Evolutionary conservation across 2,888 invertebrate species (phyloP), one percentile per base, ranked within the genome.

Genomic region (Trichogramma evanescens): DNA sequence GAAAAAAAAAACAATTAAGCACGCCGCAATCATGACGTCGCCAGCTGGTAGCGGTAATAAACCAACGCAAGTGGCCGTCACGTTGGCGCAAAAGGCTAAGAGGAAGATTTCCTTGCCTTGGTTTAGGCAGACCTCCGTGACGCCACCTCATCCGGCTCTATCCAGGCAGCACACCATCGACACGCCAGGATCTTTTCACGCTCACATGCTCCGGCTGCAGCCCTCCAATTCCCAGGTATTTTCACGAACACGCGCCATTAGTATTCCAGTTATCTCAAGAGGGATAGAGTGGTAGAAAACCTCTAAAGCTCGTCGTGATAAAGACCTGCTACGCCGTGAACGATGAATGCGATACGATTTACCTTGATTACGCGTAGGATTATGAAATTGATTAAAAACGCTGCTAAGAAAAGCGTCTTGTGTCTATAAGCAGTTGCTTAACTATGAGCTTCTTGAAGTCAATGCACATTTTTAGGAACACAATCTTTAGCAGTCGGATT

Each of bases 101-200:
- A 84, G 93, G 72, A 93, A 93, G 80, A 93, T 93, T 71, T 93
- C 92, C 59, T 80, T 93, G 75, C 93, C 93, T 67, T 93, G 93
- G 93, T 92, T 93, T 80, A 83, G 92, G 57, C 91, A 92, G 79
- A 86, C 86, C 71, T 91, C 91, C 63, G 86, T 89, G 69, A 83
- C 85, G 72, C 83, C 85, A 70, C 84, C 86, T 57, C 91, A 89
- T 79, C 87, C 88, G 65, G 83, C 84, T 59, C 84, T 93, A 60
- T 85, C 91, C 63, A 85, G 93, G 59, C 93, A 93, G 78, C 92
- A 93, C 78, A 93, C 93, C 79, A 92, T 93, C 81, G 93, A 93
- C 80, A 90, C 92, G 67, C 92, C 92, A 73, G 86, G 90, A 78
- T 89, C 91, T 64, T 91, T 91, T 81, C 88, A 90, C 72, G 88